Base-by-base conservation (phyloP, 1,140 invertebrate genomes). In the Rhagoletis pomonella region DNA sequence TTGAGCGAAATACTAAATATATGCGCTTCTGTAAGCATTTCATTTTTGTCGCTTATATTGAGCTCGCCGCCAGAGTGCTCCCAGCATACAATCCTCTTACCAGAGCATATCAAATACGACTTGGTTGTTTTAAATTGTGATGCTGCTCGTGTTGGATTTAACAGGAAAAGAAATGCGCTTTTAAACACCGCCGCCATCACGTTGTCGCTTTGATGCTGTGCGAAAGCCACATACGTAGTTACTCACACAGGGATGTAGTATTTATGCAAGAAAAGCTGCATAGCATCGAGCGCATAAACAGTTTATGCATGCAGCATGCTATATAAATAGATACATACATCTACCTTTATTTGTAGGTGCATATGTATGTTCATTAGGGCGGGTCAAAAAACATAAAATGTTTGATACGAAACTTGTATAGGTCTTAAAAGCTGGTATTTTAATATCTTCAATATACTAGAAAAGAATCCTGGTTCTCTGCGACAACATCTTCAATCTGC, bases 221-320 rank as follows among this genome's bases (percentile, higher is more conserved):
- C 47, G n/a, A 44, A 47, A 73, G 29, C 29, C 2, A 7, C 9
- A 58, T 19, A 50, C 69, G n/a, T 6, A 77, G 17, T n/a, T 4
- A 55, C 47, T 19, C 12, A 81, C 73, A 58, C 73, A 17, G 4
- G 42, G 2, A 12, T 42, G 5, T 47, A 55, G 19, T 81, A 81
- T 81, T 81, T 81, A 81, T 81, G 73, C 73, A 81, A 81, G 73
- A 29, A 81, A 81, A 81, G 44, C 73, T 58, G 73, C 73, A 81
- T 81, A 55, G 17, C 73, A 81, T 10, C 73, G 55, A 2, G 55
- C 44, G 73, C 73, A 81, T 14, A 55, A 55, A 39, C 73, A 50
- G n/a, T 81, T 58, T 58, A 81, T 81, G 73, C 42, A 81, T 29
- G 69, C 69, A 44, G 42, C 7, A 29, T 4, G 4, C 12, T 3